Evolutionary conservation across 2,797 vertebrate species (phyloP), one percentile per base, ranked within the genome.

Genomic region (Perdix hodgsoniae): DNA sequence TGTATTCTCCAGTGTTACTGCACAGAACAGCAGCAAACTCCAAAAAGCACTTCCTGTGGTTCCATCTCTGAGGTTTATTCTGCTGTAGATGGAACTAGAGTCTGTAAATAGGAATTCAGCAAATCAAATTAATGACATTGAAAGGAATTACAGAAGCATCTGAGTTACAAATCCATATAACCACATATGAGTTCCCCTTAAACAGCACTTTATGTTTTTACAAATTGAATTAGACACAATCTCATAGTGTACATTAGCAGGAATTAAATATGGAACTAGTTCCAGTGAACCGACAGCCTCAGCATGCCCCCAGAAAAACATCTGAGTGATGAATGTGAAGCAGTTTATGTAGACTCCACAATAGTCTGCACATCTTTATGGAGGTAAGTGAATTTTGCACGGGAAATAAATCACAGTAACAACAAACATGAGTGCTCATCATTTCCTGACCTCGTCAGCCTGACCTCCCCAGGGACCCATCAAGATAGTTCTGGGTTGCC

Each of bases 211-310:
- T 60, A 94, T 80, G 66, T 49, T 95, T 96, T 91, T 85, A n/a
- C 37, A 95, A 92, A 95, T 90, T 90, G 65, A 94, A 89, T 95
- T 92, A 96, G 84, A 75, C 80, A 88, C 49, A 87, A 69, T 79
- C 63, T 87, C 35, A n/a, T 35, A 26, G 24, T 42, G 40, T 85
- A 83, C 54, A 83, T 87, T 89, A 91, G 82, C n/a, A 91, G 64
- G 50, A 91, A 88, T 85, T 94, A 95, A 96, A 94, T 75, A 64
- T 72, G 66, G 81, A 95, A 66, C 75, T 44, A 75, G 52, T 91
- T 94, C 57, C 61, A 95, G 66, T 65, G 81, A 69, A 88, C 35
- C 64, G 72, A 63, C 67, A 92, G 69, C 67, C 64, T 47, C 72
- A 75, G 29, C 54, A 50, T 61, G 59, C 19, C 45, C 87, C 54